These are phyloP conservation scores for Cephus spinipes DNA, from an alignment of 2,888 invertebrate genomes.

Conservation along the genomic window DNA sequence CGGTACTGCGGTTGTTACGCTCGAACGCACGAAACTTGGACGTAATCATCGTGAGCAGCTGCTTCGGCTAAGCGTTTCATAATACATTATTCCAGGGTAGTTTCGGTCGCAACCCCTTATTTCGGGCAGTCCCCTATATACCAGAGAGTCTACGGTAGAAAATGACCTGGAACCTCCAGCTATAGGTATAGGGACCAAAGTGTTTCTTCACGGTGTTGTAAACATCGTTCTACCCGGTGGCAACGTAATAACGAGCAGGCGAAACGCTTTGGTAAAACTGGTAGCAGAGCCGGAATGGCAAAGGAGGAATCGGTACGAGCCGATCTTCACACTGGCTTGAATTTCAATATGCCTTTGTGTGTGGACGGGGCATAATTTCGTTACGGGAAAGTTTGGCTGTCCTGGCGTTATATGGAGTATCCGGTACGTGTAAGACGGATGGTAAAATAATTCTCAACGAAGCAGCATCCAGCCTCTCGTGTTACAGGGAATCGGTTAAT, in stretches of 20 bases:
- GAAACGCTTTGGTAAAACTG: not conserved
- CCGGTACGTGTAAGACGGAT: not conserved
- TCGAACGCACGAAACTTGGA: not conserved
- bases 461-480: not conserved
- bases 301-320: not conserved
- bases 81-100: slow-evolving; percentile 1
- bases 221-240: not conserved
- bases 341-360: slow-evolving; percentile 1
- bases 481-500: not conserved
- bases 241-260: not conserved
- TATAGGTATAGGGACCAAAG: not conserved
- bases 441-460: not conserved
- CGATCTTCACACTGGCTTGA: slow-evolving; percentile 6
- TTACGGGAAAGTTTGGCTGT: not conserved
- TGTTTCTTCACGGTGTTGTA: not conserved
- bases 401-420: too few relatives aligned
- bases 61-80: not conserved
- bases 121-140: not conserved
- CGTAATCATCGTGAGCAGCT: slow-evolving; percentile 1
- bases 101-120: not conserved
- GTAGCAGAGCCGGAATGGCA: not conserved
- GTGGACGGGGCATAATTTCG: not conserved
- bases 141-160: not conserved
- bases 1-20: not conserved
- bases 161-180: not conserved